Conservation (phyloP, 2,797 vertebrate genomes). For the Chaetodon trifasciatus region DNA sequence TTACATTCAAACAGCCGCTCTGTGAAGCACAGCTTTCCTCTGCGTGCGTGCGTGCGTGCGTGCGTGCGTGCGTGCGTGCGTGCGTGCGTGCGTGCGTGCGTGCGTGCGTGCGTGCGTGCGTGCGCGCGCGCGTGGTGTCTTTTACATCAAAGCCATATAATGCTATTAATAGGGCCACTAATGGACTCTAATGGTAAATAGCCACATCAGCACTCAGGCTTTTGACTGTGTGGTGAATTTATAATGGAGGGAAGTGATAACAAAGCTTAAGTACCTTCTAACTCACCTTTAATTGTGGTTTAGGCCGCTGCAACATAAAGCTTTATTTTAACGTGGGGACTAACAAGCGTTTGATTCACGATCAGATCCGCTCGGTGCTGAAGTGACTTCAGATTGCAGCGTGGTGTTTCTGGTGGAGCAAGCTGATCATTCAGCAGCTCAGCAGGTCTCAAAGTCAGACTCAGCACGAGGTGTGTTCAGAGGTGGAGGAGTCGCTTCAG, state of each 20-base stretch:
- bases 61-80: conserved; percentile 17
- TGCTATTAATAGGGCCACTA: conserved; percentile 75
- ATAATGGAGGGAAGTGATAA: conserved; percentile 73
- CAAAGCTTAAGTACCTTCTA: conserved; percentile 70
- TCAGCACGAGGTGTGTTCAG: neutral
- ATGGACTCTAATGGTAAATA: conserved; percentile 77
- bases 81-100: conserved; percentile 26
- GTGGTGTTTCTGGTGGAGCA: neutral
- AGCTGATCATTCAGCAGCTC: conserved; percentile 6
- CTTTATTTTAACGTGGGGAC: conserved; percentile 60
- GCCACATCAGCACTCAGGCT: conserved; percentile 75
- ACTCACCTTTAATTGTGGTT: conserved; percentile 75
- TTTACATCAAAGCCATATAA: conserved; percentile 73
- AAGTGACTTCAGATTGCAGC: conserved; percentile 19
- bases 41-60: conserved; percentile 35
- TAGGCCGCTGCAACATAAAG: conserved; percentile 30
- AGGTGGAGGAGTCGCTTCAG: too few species aligned
- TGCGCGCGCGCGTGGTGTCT: conserved; percentile 28
- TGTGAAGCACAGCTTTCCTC: conserved; percentile 59
- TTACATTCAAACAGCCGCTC: conserved; percentile 60
- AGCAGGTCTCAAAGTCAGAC: conserved; percentile 3
- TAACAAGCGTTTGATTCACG: conserved; percentile 53
- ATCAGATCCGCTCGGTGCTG: conserved; percentile 14
- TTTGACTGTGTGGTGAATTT: conserved; percentile 75
- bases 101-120: conserved; percentile 26